phyloP scores from a whole-genome alignment of 2,888 invertebrate species.

The Drosophila nr. fundita region DNA sequence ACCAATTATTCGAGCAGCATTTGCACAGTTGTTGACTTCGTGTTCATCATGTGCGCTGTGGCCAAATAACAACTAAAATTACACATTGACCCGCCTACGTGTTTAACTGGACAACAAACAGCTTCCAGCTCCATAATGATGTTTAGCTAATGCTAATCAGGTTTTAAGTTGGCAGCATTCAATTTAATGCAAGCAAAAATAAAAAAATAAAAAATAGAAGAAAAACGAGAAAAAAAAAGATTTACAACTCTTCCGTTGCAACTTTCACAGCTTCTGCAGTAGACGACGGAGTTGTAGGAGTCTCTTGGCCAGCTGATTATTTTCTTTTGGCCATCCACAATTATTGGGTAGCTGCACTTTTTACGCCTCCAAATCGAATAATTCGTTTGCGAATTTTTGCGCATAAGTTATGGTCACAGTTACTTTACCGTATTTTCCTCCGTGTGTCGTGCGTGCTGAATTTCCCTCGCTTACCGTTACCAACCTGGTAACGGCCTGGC shows the following conservation, averaged over 20 bases:
- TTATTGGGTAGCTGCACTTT: constrained; percentile 77
- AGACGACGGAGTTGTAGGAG: constrained; percentile 36
- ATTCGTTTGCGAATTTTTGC: constrained; percentile 66
- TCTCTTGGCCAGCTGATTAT: constrained; percentile 40
- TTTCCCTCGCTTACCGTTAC: constrained; percentile 75
- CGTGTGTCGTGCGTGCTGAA: constrained; percentile 75
- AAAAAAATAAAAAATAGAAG: neutral
- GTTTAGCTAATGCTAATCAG: constrained; percentile 13
- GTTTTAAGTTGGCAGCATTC: constrained; percentile 54
- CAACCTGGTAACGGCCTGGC: constrained; percentile 24
- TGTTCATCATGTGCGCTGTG: constrained; percentile 24
- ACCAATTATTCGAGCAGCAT: constrained; percentile 57
- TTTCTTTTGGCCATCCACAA: constrained; percentile 42
- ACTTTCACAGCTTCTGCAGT: constrained; percentile 80
- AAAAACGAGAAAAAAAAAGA: constrained; percentile 16
- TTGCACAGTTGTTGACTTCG: constrained; percentile 26
- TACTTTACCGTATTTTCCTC: constrained; percentile 55
- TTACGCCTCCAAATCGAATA: constrained; percentile 78
- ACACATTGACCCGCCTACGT: constrained; percentile 78
- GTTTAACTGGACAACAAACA: constrained; percentile 40
- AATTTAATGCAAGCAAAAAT: constrained; percentile 58
- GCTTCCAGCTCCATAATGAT: constrained; percentile 10
- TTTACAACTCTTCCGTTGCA: constrained; percentile 72
- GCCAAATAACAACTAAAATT: constrained; percentile 57
- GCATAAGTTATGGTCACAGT: constrained; percentile 82